These are phyloP conservation scores for Epizoanthus scotinus DNA, from an alignment of 92 coral and sea anemone genomes.

Conservation along the genomic window DNA sequence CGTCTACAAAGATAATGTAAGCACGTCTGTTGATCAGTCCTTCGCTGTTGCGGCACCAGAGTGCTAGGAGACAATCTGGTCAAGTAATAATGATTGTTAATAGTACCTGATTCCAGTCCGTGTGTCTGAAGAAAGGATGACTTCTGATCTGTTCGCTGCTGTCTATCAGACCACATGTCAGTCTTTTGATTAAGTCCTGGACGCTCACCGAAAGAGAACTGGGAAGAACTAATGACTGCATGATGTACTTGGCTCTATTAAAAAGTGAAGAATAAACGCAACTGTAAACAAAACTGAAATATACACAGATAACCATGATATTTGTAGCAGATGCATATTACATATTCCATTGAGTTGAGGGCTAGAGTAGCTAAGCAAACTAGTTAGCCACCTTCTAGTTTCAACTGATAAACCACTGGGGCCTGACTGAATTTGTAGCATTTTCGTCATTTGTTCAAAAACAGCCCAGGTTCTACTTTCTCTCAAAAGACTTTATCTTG, in stretches of 20 bases:
- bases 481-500: too few relatives aligned
- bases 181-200: slow-evolving; percentile 78
- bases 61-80: too few relatives aligned
- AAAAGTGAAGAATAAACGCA: not conserved
- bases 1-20: too few relatives aligned
- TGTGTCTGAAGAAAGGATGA: slow-evolving; percentile 77
- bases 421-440: too few relatives aligned
- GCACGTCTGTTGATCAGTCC: too few relatives aligned
- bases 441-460: not conserved
- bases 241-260: slow-evolving; percentile 23
- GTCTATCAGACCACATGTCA: slow-evolving; percentile 73
- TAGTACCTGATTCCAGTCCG: slow-evolving; percentile 85
- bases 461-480: too few relatives aligned
- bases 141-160: slow-evolving; percentile 68
- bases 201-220: slow-evolving; percentile 73
- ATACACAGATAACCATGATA: not conserved
- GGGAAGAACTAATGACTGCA: slow-evolving; percentile 50
- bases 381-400: too few relatives aligned
- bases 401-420: too few relatives aligned
- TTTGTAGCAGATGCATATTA: not conserved
- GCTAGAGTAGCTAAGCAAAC: not conserved
- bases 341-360: not conserved
- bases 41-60: too few relatives aligned
- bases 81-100: too few relatives aligned
- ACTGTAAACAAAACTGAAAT: not conserved